A percentile compares a stretch with the other conserved stretches of the same genome.
phyloP scores from a whole-genome alignment of 2,113 vertebrate genomes.

The Edolisoma coerulescens region DNA sequence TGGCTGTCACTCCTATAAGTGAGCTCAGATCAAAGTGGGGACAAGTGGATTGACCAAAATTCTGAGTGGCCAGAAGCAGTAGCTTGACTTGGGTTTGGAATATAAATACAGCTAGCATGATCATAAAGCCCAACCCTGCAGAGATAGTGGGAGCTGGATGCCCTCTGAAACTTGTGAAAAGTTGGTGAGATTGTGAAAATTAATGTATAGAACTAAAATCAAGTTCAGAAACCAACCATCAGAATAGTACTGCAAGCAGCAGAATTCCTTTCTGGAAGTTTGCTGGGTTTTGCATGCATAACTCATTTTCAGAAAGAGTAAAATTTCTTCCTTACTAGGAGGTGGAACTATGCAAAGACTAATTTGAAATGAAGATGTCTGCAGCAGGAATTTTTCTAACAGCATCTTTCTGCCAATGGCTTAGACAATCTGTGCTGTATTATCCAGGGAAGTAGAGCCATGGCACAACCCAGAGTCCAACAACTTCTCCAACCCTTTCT shows the following conservation, averaged over 20 bases:
- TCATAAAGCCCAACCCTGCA: not conserved
- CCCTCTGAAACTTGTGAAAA: not conserved
- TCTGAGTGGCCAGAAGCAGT: not conserved
- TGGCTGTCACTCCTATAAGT: not conserved
- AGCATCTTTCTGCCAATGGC: not conserved
- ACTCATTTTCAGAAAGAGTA: not conserved
- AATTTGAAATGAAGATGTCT: not conserved
- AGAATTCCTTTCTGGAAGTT: not conserved
- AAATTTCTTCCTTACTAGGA: not conserved
- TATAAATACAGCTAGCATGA: not conserved
- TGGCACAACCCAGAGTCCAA: not conserved
- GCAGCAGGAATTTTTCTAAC: not conserved
- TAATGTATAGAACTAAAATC: not conserved
- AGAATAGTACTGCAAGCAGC: not conserved
- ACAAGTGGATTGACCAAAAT: not conserved
- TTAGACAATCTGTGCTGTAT: not conserved
- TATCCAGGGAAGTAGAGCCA: not conserved
- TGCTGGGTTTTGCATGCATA: not conserved
- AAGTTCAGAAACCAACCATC: not conserved
- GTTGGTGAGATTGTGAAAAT: not conserved
- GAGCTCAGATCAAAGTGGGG: not conserved
- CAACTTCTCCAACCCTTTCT: not conserved
- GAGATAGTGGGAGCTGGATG: not conserved
- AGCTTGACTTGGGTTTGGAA: not conserved
- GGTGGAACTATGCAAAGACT: not conserved